A percentile compares a stretch with the other conserved stretches of the same genome.
These are phyloP conservation scores for Nomada lathburiana DNA, from an alignment of 2,888 invertebrate species.

Conservation along the genomic window DNA sequence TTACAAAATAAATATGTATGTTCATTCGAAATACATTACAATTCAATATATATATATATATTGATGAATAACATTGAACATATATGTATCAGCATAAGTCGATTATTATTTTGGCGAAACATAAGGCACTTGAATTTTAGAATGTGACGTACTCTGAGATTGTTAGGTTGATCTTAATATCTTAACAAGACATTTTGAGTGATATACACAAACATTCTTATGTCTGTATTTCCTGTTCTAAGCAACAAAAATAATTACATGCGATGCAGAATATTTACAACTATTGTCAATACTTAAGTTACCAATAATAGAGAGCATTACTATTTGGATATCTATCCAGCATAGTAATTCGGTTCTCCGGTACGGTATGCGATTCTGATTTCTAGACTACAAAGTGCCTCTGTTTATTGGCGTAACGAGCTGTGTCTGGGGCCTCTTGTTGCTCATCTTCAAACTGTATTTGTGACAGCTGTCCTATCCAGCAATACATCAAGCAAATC, in stretches of 20 bases:
- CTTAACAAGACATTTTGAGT: slow-evolving; percentile 14
- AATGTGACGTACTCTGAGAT: slow-evolving; percentile 21
- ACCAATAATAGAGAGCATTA: slow-evolving; percentile 69
- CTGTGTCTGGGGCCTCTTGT: slow-evolving; percentile 94
- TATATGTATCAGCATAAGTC: slow-evolving; percentile 30
- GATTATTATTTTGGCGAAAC: slow-evolving; percentile 24
- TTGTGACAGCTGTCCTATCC: slow-evolving; percentile 85
- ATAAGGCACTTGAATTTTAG: slow-evolving; percentile 58
- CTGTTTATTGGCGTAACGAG: slow-evolving; percentile 95
- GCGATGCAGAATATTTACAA: slow-evolving; percentile 44
- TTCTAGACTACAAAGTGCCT: slow-evolving; percentile 87
- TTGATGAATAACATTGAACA: slow-evolving; percentile 18
- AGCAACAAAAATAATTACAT: slow-evolving; percentile 21
- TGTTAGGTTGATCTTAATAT: slow-evolving; percentile 12
- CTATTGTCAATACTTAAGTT: slow-evolving; percentile 48
- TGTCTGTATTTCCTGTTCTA: slow-evolving; percentile 4
- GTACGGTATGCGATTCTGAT: slow-evolving; percentile 84
- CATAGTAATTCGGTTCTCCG: slow-evolving; percentile 82
- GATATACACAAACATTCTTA: slow-evolving; percentile 15
- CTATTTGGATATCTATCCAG: slow-evolving; percentile 69
- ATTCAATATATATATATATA: not conserved
- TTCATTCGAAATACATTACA: slow-evolving; percentile 22
- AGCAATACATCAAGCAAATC: slow-evolving; percentile 80
- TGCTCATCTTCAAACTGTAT: slow-evolving; percentile 90
- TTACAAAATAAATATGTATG: slow-evolving; percentile 7